A percentile compares a stretch with the other conserved stretches of the same genome.
These are phyloP conservation scores for Adineta ricciae DNA, from an alignment of 2,888 invertebrate genomes.

Conservation along the genomic window DNA sequence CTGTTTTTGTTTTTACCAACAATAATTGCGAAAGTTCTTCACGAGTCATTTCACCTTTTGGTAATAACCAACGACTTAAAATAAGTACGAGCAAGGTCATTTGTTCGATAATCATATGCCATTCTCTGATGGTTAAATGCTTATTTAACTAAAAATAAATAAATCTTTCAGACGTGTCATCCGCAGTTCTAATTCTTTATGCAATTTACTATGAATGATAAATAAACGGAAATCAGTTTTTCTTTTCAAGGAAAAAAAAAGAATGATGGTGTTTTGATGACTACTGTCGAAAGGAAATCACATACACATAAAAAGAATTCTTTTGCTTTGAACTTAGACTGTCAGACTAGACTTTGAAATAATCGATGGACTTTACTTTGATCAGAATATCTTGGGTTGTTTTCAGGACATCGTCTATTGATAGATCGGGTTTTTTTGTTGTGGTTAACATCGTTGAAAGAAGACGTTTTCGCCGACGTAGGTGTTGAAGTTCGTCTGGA, in stretches of 20 bases:
- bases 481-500: background rate
- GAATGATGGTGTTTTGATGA: too few relatives aligned
- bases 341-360: too few relatives aligned
- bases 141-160: too few relatives aligned
- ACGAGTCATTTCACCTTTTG: slow-evolving; percentile 79
- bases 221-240: background rate
- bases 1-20: slow-evolving; percentile 46
- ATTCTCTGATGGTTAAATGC: too few relatives aligned
- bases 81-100: slow-evolving; percentile 78
- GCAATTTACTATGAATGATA: background rate
- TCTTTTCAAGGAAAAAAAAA: too few relatives aligned
- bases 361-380: background rate
- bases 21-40: slow-evolving; percentile 83
- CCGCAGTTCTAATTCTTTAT: background rate
- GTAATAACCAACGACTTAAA: slow-evolving; percentile 79
- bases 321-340: too few relatives aligned
- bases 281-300: too few relatives aligned
- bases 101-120: background rate
- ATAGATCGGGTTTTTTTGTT: background rate
- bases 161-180: background rate
- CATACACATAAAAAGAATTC: too few relatives aligned
- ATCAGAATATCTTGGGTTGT: background rate
- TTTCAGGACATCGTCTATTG: background rate
- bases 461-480: background rate
- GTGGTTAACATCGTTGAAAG: background rate